Evolutionary conservation across 2,113 vertebrate species (phyloP).

Genomic region (Balaenoptera acutorostrata): DNA sequence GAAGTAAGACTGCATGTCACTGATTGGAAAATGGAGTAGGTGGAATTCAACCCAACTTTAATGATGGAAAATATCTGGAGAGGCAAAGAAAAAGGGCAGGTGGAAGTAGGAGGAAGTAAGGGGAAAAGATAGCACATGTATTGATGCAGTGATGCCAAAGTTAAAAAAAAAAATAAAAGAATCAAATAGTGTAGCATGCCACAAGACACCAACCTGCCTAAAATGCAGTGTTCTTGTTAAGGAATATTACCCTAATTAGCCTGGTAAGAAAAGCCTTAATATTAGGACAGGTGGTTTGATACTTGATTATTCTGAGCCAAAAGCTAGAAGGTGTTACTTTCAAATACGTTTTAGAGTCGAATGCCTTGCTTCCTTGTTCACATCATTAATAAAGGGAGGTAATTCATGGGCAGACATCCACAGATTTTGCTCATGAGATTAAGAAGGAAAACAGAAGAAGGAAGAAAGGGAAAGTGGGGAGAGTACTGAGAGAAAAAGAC

Average conservation of each 20-base stretch:
- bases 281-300: neutral
- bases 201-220: neutral
- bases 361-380: neutral
- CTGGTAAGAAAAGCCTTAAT: neutral
- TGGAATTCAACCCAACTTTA: neutral
- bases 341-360: neutral
- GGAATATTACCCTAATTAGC: neutral
- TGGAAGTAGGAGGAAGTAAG: neutral
- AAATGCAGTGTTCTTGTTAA: neutral
- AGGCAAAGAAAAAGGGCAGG: neutral
- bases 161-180: neutral
- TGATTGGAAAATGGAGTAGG: neutral
- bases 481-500: neutral
- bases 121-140: neutral
- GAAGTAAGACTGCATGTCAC: neutral
- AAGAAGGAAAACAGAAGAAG: neutral
- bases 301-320: neutral
- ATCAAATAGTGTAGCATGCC: neutral
- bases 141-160: neutral
- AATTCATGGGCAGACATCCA: neutral
- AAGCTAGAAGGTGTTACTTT: neutral
- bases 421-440: neutral
- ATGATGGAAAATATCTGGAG: neutral
- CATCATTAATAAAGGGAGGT: neutral
- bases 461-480: neutral